Evolutionary conservation across 2,113 vertebrate species (phyloP).

Genomic region (Ornithorhynchus anatinus): DNA sequence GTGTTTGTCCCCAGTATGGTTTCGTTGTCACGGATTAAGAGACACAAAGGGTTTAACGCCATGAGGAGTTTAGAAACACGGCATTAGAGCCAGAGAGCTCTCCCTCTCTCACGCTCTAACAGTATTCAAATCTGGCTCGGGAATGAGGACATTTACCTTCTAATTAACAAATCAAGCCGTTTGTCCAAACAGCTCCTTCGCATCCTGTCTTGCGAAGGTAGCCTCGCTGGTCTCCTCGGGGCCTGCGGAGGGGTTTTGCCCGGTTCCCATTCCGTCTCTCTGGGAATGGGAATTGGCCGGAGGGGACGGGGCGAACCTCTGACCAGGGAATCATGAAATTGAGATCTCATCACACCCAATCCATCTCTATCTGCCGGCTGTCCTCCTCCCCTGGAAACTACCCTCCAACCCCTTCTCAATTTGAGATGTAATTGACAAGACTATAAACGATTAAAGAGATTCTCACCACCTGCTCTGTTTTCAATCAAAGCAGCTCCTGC

Average conservation of each 20-base stretch:
- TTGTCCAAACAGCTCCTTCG: conserved; percentile 4
- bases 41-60: background rate
- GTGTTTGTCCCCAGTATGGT: background rate
- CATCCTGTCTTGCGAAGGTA: background rate
- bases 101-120: background rate
- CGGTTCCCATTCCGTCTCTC: background rate
- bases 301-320: background rate
- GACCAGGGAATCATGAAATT: too few species aligned
- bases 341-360: too few species aligned
- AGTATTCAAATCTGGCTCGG: conserved; percentile 26
- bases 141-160: conserved; percentile 16
- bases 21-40: background rate
- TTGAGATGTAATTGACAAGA: background rate
- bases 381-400: background rate
- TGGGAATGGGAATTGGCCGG: background rate
- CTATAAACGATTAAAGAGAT: background rate
- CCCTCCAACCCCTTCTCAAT: background rate
- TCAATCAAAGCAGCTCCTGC: too few species aligned
- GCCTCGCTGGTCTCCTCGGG: background rate
- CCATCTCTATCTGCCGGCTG: background rate
- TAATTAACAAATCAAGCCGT: conserved; percentile 23
- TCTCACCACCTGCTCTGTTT: too few species aligned
- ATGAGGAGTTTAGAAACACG: conserved; percentile 21
- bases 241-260: background rate
- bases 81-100: background rate